Conservation (phyloP, 2,888 invertebrate species). For the Cyclophora albipunctata region DNA sequence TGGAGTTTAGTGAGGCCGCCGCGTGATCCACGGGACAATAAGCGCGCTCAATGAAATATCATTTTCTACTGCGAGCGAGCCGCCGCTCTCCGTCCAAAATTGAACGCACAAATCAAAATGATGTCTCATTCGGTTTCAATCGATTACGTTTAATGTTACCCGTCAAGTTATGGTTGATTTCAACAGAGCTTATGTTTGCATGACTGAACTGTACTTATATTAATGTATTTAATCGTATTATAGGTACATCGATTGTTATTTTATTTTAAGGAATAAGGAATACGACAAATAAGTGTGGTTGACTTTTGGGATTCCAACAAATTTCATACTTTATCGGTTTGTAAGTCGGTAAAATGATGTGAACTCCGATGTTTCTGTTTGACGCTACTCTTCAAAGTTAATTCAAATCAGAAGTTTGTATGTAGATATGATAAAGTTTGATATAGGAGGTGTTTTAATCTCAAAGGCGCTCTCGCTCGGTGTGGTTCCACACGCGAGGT, state of each 20-base stretch:
- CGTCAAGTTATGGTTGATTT: no score
- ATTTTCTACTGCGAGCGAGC: conserved; percentile 16
- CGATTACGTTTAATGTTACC: neutral
- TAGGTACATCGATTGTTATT: no score
- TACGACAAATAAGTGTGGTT: no score
- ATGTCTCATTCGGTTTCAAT: conserved; percentile 25
- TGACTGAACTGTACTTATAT: no score
- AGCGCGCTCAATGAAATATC: conserved; percentile 23
- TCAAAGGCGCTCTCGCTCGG: conserved; percentile 12
- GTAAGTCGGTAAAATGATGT: conserved; percentile 38
- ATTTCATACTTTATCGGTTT: conserved; percentile 38
- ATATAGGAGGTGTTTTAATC: conserved; percentile 35
- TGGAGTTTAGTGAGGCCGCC: conserved; percentile 42
- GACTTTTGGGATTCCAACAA: no score
- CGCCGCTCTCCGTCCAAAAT: conserved; percentile 26
- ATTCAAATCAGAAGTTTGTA: conserved; percentile 37
- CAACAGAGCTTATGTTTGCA: no score
- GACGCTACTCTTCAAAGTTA: conserved; percentile 45
- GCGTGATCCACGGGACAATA: conserved; percentile 40
- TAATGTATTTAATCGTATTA: no score
- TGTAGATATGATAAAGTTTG: conserved; percentile 46
- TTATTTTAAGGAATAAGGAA: no score
- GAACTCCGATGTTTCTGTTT: conserved; percentile 50
- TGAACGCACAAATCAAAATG: conserved; percentile 47
- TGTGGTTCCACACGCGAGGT: conserved; percentile 23